Evolutionary conservation across 2,113 vertebrate genomes (phyloP).

Genomic region (Corythornis madagascariensis): DNA sequence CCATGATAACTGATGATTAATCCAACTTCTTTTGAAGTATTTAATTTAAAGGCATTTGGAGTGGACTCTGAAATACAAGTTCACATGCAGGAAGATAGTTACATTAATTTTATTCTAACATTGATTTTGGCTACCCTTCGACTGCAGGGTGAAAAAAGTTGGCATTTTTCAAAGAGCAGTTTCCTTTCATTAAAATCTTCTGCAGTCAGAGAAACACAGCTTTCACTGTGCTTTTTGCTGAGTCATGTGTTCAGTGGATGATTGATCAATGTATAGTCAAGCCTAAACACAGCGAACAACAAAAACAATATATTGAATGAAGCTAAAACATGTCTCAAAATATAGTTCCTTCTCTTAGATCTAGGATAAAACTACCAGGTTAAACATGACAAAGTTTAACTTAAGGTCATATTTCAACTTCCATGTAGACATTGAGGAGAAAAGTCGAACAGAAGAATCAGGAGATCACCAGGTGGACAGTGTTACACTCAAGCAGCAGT

Average conservation of each 20-base stretch:
- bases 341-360: not conserved
- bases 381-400: not conserved
- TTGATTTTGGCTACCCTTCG: not conserved
- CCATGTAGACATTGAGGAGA: not conserved
- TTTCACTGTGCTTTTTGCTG: conserved; percentile 11
- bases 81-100: not conserved
- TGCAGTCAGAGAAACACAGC: not conserved
- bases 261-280: not conserved
- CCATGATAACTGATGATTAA: not conserved
- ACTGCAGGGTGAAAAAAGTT: not conserved
- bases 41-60: not conserved
- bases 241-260: not conserved
- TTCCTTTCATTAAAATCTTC: conserved; percentile 20
- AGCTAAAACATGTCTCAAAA: not conserved
- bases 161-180: not conserved
- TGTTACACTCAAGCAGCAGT: not conserved
- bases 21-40: not conserved
- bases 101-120: not conserved
- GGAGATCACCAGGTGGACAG: not conserved
- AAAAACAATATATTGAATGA: not conserved
- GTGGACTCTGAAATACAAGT: not conserved
- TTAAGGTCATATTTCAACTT: not conserved
- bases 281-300: not conserved
- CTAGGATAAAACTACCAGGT: not conserved
- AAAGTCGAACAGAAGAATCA: not conserved